These are phyloP conservation scores for Nixonia krombeini DNA, from an alignment of 1,140 invertebrate species.

Conservation along the genomic window DNA sequence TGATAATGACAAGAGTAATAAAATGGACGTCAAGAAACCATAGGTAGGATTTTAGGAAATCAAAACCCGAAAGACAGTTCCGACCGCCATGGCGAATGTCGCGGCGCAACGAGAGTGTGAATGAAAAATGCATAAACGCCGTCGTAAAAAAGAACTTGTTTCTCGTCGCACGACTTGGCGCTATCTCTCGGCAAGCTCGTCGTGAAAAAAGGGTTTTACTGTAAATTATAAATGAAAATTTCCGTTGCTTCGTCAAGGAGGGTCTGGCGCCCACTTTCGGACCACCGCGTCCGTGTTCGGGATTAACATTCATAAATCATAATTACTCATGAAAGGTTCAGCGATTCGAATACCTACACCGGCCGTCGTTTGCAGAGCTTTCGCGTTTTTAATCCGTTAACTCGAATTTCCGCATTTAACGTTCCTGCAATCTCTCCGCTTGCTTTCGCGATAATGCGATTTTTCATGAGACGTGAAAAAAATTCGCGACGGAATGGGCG, in stretches of 20 bases:
- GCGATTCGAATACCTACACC: constrained; percentile 18
- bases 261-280: constrained; percentile 28
- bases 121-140: no score
- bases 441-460: constrained; percentile 22
- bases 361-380: constrained; percentile 6
- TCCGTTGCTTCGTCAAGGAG: constrained; percentile 16
- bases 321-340: constrained; percentile 24
- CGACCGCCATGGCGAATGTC: no score
- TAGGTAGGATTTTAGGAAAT: no score
- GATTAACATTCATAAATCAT: constrained; percentile 46
- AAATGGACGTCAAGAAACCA: no score
- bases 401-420: constrained; percentile 18
- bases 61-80: no score
- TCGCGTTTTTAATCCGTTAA: constrained; percentile 20
- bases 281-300: constrained; percentile 19
- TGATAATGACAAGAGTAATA: no score
- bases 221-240: constrained; percentile 38
- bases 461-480: constrained; percentile 1
- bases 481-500: no score
- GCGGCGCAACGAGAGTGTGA: no score
- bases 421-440: constrained; percentile 20
- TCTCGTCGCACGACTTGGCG: no score
- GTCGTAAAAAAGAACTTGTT: no score
- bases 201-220: constrained; percentile 7
- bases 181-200: no score